These are phyloP conservation scores for Drosophila lacertosa DNA, from an alignment of 1,140 invertebrate species.

Conservation along the genomic window DNA sequence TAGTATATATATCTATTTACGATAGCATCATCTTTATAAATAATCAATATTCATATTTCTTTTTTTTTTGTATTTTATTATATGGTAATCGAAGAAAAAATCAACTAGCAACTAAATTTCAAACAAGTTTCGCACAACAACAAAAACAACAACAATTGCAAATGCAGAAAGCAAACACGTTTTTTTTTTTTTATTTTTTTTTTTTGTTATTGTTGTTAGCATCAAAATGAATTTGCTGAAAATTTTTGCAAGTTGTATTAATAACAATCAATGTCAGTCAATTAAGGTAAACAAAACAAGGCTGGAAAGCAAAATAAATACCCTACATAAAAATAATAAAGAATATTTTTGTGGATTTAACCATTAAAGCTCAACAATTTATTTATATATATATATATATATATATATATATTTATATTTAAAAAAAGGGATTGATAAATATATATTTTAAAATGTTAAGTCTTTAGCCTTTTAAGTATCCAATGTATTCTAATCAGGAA, in stretches of 20 bases:
- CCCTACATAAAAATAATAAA: slow-evolving; percentile 10
- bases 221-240: slow-evolving; percentile 30
- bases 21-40: slow-evolving; percentile 71
- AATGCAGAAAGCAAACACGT: slow-evolving; percentile 25
- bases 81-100: slow-evolving; percentile 39
- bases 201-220: slow-evolving; percentile 31
- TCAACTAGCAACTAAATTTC: slow-evolving; percentile 35
- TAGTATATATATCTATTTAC: too few relatives aligned
- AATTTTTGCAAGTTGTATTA: slow-evolving; percentile 52
- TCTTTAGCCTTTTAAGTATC: too few relatives aligned
- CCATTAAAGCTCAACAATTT: too few relatives aligned
- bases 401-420: too few relatives aligned
- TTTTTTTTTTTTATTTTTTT: slow-evolving; percentile 16
- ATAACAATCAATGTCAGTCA: slow-evolving; percentile 73
- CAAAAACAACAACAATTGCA: slow-evolving; percentile 51
- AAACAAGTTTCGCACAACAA: slow-evolving; percentile 70
- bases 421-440: too few relatives aligned
- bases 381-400: too few relatives aligned
- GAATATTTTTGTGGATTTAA: too few relatives aligned
- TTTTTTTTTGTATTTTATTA: too few relatives aligned
- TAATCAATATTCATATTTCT: slow-evolving; percentile 62
- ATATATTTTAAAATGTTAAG: too few relatives aligned
- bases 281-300: slow-evolving; percentile 47
- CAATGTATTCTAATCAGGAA: too few relatives aligned
- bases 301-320: slow-evolving; percentile 33